phyloP scores from a whole-genome alignment of 1,140 invertebrate species.

The Drosophila hydei region DNA sequence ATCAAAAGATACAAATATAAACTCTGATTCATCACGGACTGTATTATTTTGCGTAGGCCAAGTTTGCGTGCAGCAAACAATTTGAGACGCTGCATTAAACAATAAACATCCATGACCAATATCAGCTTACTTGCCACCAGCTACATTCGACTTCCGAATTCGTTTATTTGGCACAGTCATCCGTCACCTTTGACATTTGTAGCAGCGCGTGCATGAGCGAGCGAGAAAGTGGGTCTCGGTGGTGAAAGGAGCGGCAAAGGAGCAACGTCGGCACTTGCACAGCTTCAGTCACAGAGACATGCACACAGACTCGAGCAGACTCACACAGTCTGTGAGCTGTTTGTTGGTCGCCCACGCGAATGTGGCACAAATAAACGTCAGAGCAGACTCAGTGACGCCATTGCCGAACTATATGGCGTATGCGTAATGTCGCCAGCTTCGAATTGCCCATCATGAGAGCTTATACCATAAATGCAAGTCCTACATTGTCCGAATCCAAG shows the following conservation, averaged over 20 bases:
- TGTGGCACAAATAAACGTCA: constrained; percentile 14
- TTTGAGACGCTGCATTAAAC: constrained; percentile 25
- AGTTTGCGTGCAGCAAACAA: constrained; percentile 15
- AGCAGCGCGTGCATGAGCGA: neutral
- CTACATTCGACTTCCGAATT: constrained; percentile 34
- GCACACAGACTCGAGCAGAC: neutral
- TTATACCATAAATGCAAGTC: constrained; percentile 32
- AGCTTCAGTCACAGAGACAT: constrained; percentile 29
- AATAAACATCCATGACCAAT: constrained; percentile 41
- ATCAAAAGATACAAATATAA: neutral
- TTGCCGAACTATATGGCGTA: constrained; percentile 39
- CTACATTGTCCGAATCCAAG: constrained; percentile 11
- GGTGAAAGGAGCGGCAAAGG: constrained; percentile 44
- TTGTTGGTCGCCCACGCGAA: constrained; percentile 9
- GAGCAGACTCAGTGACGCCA: constrained; percentile 59
- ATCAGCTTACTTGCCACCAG: constrained; percentile 24
- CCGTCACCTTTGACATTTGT: constrained; percentile 72
- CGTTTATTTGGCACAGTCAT: constrained; percentile 22
- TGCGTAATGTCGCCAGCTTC: constrained; percentile 49
- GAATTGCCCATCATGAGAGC: constrained; percentile 31
- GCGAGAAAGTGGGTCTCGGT: neutral
- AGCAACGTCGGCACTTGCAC: constrained; percentile 34
- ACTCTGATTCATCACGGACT: neutral
- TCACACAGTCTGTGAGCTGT: neutral
- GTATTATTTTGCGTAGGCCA: neutral